A percentile compares a stretch with the other conserved stretches of the same genome.
Conservation (phyloP, 2,888 invertebrate genomes). For the Sinelater perroti region DNA sequence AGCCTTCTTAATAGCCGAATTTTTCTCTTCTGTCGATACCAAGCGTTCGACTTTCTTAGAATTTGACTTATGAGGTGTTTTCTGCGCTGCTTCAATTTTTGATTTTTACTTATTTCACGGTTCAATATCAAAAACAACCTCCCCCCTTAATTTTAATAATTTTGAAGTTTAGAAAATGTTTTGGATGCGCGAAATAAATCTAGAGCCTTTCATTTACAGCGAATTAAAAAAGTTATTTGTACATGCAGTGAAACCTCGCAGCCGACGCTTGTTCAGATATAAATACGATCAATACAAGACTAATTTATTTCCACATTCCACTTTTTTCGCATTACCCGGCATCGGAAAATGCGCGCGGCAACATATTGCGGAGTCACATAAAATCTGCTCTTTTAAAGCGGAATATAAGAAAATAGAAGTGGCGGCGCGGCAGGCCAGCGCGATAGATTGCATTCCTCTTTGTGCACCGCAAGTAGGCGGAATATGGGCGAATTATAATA, state of each 20-base stretch:
- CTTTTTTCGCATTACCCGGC: slow-evolving; percentile 18
- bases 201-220: neutral
- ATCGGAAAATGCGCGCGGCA: neutral
- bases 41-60: no score
- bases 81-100: no score
- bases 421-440: no score
- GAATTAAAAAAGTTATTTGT: slow-evolving; percentile 2
- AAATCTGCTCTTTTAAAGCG: slow-evolving; percentile 1
- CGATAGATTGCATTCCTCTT: slow-evolving; percentile 13
- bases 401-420: neutral
- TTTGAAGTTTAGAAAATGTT: no score
- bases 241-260: slow-evolving; percentile 11
- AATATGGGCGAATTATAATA: slow-evolving; percentile 32
- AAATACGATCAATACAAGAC: slow-evolving; percentile 19
- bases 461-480: slow-evolving; percentile 1
- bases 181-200: no score
- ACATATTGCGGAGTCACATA: neutral
- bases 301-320: slow-evolving; percentile 21
- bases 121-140: no score
- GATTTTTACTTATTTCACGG: no score
- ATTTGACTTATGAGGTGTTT: no score
- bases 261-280: slow-evolving; percentile 5
- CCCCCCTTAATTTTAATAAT: no score
- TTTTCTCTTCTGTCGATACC: no score
- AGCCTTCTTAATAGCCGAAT: no score